Evolutionary conservation across 92 coral and sea anemone genomes (phyloP), one percentile per base, ranked within the genome.

Genomic region (Actinernus sp.): DNA sequence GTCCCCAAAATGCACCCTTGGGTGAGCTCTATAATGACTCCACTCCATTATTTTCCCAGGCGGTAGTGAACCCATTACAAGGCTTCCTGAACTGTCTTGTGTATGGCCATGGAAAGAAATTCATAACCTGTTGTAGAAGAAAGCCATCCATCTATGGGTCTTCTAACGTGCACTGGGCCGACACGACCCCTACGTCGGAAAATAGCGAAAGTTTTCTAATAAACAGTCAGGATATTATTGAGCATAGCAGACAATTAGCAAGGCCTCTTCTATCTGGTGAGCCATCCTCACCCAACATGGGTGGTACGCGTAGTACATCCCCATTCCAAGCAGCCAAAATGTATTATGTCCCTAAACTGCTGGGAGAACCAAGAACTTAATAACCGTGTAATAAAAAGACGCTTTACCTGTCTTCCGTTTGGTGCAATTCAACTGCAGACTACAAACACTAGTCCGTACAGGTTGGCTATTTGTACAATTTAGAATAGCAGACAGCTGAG

Each of bases 31-130:
- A n/a, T n/a, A n/a, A n/a, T n/a, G n/a, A n/a, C n/a, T n/a, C n/a
- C n/a, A n/a, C n/a, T n/a, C 41, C 41, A 6, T 13, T 57, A 10
- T 24, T 53, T 50, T 26, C 49, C 33, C 68, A 93, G 98, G 97
- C 97, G 1, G 39, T 74, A 26, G 41, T 93, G 19, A 89, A 86
- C 65, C 93, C 98, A 3, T 74, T 86, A 30, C 98, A 93, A 82
- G 98, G 98, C 29, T 68, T 93, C 61, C 71, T 93, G 6, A 93
- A 93, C 67, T 90, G 92, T 59, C 21, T 93, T 20, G 96, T 93
- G 9, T 93, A 93, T 62, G 93, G 98, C 37, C 91, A 86, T 31
- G 76, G 67, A 8, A 64, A 56, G 12, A 68, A 65, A 50, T 36
- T 89, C 31, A 7, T 30, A 14, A 33, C 32, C 0, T 79, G 88